phyloP scores from a whole-genome alignment of 2,888 invertebrate genomes.

The Orchesella flavescens region DNA sequence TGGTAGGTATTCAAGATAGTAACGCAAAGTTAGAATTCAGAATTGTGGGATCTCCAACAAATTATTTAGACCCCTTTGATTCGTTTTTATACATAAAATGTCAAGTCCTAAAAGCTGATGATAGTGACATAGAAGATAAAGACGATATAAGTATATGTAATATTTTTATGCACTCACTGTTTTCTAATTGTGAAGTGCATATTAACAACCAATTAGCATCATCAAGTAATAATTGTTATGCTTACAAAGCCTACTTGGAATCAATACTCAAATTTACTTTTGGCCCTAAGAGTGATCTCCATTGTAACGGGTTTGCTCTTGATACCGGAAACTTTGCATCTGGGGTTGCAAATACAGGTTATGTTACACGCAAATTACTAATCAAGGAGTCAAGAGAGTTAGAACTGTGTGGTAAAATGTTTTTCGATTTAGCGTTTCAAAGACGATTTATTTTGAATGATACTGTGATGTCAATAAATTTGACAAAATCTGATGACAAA shows the following conservation, averaged over 20 bases:
- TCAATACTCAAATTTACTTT: constrained; percentile 27
- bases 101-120: constrained; percentile 33
- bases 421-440: constrained; percentile 59
- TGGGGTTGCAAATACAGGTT: constrained; percentile 35
- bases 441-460: constrained; percentile 62
- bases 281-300: constrained; percentile 24
- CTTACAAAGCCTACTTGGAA: constrained; percentile 46
- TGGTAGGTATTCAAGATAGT: constrained; percentile 57
- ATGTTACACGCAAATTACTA: constrained; percentile 26
- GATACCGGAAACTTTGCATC: constrained; percentile 32
- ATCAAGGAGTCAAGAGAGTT: constrained; percentile 42
- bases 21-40: constrained; percentile 59
- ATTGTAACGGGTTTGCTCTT: constrained; percentile 45
- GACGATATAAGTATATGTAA: constrained; percentile 28
- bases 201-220: constrained; percentile 45
- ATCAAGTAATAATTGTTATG: constrained; percentile 40
- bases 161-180: constrained; percentile 45
- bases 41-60: constrained; percentile 42
- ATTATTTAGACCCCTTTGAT: constrained; percentile 58
- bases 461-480: constrained; percentile 43
- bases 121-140: constrained; percentile 1
- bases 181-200: constrained; percentile 46
- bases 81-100: constrained; percentile 36
- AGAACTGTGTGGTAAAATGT: constrained; percentile 57
- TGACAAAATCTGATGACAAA: constrained; percentile 50